Evolutionary conservation across 2,888 invertebrate species (phyloP), one percentile per base, ranked within the genome.

Genomic region (Pheosia tremula): DNA sequence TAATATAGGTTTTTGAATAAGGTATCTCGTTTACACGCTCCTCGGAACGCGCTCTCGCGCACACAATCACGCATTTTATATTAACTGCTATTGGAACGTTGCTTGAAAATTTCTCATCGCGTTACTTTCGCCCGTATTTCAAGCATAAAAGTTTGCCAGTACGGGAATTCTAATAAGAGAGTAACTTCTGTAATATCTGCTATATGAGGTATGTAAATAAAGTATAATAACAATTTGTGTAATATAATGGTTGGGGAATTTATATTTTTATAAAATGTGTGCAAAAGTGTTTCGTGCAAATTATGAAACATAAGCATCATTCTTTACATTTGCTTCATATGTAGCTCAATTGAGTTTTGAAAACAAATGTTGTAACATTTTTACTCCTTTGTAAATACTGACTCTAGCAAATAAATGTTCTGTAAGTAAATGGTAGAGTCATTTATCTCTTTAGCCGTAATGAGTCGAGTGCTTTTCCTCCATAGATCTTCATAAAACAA

Each of bases 1-100:
- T 81, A 83, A 81, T 80, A 77, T 71, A 78, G 77, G 75, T 74
- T 79, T 82, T 80, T 77, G 79, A 78, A 78, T 78, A 77, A 74
- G 62, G 68, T 69, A 69, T 68, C 71, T 73, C 75, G 62, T 70
- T 74, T 72, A 66, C 64, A 58, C 63, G 63, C 69, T 67, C 4
- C 56, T 57, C 56, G 57, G 60, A 66, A 47, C 67, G 67, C 68
- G 65, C 71, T 71, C 71, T 64, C 59, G 52, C 49, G 52, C 63
- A 63, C 58, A 71, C 67, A 71, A 74, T 74, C 68, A 69, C 62
- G 60, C 69, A 65, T 69, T 74, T 68, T 67, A 66, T 68, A 72
- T 72, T 67, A 71, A 72, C 67, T 71, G 68, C 57, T 63, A 66
- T 68, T 55, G 64, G 66, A 62, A 67, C 60, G 58, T 63, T 69